phyloP scores from a whole-genome alignment of 2,113 vertebrate species.

The Haemorhous mexicanus region DNA sequence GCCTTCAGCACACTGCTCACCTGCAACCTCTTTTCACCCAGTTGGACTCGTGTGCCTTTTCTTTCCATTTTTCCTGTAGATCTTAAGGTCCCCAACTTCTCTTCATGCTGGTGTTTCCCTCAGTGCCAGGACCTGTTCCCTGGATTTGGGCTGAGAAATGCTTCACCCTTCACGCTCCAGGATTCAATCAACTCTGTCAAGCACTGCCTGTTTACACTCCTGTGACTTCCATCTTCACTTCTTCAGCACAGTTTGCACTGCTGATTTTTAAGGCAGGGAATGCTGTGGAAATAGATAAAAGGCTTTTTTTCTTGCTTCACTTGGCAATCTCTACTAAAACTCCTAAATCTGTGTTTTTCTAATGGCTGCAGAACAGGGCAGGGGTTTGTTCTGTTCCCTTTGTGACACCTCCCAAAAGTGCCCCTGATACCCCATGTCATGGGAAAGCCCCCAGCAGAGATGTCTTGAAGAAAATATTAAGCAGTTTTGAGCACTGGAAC shows the following conservation, averaged over 20 bases:
- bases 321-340: neutral
- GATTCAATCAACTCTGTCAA: neutral
- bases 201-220: neutral
- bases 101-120: neutral
- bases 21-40: neutral
- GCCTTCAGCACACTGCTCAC: neutral
- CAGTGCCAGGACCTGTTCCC: neutral
- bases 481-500: neutral
- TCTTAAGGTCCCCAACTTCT: neutral
- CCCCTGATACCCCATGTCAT: neutral
- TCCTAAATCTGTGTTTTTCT: neutral
- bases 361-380: neutral
- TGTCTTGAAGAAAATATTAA: neutral
- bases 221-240: neutral
- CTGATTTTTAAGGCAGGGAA: neutral
- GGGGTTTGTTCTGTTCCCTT: neutral
- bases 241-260: neutral
- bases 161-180: neutral
- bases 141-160: neutral
- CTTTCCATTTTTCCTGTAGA: neutral
- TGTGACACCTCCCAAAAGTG: neutral
- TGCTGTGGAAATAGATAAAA: neutral
- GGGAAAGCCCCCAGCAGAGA: neutral
- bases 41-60: neutral
- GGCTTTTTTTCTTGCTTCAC: neutral